phyloP scores from a whole-genome alignment of 2,888 invertebrate species.

The Nematopogon swammerdamellus region DNA sequence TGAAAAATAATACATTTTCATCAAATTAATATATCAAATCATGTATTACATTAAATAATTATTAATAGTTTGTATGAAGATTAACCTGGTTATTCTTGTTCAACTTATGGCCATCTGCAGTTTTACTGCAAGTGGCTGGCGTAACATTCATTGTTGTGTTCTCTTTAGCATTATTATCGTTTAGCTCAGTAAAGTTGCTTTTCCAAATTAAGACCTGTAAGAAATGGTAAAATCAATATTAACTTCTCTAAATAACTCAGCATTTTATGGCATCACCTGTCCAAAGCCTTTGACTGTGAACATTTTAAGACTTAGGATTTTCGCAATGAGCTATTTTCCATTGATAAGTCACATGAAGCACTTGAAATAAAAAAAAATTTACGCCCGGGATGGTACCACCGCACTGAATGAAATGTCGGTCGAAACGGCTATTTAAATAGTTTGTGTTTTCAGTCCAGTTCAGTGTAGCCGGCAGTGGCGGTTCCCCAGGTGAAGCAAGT shows the following conservation, averaged over 20 bases:
- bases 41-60: not conserved
- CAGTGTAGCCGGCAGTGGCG: no score
- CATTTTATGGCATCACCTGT: constrained; percentile 1
- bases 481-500: no score
- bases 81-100: not conserved
- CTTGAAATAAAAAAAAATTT: no score
- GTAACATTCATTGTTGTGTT: constrained; percentile 15
- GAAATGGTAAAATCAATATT: not conserved
- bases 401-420: no score
- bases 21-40: constrained; percentile 4
- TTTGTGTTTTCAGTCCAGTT: no score
- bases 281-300: no score
- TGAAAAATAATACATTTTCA: constrained; percentile 9
- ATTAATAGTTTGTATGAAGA: not conserved
- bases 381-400: no score
- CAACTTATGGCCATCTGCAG: not conserved
- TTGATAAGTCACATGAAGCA: no score
- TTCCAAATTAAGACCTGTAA: constrained; percentile 52
- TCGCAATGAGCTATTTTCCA: no score
- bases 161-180: constrained; percentile 27
- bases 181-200: constrained; percentile 45
- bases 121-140: not conserved
- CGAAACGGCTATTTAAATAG: no score
- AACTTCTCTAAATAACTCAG: no score
- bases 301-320: no score